Conservation (phyloP, 2,888 invertebrate genomes). For the Chydorus sphaericus region DNA sequence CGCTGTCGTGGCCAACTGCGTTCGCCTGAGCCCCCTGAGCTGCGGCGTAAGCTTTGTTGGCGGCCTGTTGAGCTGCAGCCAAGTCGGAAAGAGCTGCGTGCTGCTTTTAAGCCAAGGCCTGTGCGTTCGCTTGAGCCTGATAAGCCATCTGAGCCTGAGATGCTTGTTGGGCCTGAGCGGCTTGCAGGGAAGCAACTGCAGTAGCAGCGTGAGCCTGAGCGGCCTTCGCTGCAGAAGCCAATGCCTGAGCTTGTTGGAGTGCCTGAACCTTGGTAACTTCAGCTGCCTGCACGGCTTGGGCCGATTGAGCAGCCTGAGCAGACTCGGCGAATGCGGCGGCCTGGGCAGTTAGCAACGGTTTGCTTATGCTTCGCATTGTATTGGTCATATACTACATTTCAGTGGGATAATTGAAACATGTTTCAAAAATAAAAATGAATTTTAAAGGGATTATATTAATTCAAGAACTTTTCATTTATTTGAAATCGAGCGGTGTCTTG, state of each 20-base stretch:
- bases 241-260: slow-evolving; percentile 20
- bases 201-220: slow-evolving; percentile 21
- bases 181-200: slow-evolving; percentile 21
- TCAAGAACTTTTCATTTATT: too few species aligned
- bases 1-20: slow-evolving; percentile 18
- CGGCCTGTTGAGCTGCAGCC: slow-evolving; percentile 20
- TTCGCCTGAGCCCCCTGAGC: slow-evolving; percentile 21
- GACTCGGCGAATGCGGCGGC: slow-evolving; percentile 15
- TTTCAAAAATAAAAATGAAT: too few species aligned
- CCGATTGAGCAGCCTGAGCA: slow-evolving; percentile 14
- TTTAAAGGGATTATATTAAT: too few species aligned
- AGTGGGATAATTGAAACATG: too few species aligned
- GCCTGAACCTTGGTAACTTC: slow-evolving; percentile 21
- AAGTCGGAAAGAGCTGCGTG: slow-evolving; percentile 21
- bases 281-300: slow-evolving; percentile 18
- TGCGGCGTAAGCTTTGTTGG: slow-evolving; percentile 20
- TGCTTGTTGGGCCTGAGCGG: slow-evolving; percentile 19
- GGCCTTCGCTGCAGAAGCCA: slow-evolving; percentile 19
- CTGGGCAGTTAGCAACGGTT: slow-evolving; percentile 18
- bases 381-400: too few species aligned
- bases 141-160: slow-evolving; percentile 23
- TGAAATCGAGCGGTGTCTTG: too few species aligned
- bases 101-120: slow-evolving; percentile 21
- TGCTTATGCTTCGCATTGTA: too few species aligned
- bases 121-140: slow-evolving; percentile 22